phyloP scores from a whole-genome alignment of 2,797 vertebrate genomes.

The Naso thynnoides region DNA sequence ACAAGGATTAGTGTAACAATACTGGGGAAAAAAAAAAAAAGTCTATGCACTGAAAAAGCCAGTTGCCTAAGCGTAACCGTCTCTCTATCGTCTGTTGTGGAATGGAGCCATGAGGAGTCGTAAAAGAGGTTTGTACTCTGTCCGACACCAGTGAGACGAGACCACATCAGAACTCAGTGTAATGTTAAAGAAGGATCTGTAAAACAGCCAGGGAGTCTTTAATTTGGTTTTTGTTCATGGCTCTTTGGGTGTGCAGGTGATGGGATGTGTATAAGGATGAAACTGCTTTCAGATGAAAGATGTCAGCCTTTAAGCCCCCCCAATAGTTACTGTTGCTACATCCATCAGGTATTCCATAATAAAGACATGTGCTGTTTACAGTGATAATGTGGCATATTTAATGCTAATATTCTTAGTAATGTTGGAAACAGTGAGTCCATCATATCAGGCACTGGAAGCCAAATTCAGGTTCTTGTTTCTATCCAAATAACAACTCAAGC shows the following conservation, averaged over 20 bases:
- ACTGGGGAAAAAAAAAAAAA: neutral
- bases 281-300: neutral
- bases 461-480: neutral
- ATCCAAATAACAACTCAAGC: neutral
- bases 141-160: conserved; percentile 17
- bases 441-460: neutral
- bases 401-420: too few relatives aligned
- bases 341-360: too few relatives aligned
- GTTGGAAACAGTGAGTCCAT: neutral
- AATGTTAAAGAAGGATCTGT: neutral
- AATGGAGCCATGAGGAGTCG: conserved; percentile 28
- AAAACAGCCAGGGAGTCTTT: conserved; percentile 31
- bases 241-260: conserved; percentile 42
- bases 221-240: conserved; percentile 28
- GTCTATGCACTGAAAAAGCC: conserved; percentile 31
- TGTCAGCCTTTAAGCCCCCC: neutral
- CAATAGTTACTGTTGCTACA: neutral
- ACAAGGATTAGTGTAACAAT: conserved; percentile 21
- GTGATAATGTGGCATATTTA: neutral
- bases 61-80: neutral
- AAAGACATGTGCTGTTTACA: neutral
- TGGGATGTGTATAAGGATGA: conserved; percentile 8
- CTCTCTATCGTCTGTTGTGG: neutral
- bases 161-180: conserved; percentile 1
- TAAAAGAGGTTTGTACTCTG: conserved; percentile 23